Evolutionary conservation across 2,113 vertebrate genomes (phyloP).

Genomic region (Dunckerocampus dactyliophorus): DNA sequence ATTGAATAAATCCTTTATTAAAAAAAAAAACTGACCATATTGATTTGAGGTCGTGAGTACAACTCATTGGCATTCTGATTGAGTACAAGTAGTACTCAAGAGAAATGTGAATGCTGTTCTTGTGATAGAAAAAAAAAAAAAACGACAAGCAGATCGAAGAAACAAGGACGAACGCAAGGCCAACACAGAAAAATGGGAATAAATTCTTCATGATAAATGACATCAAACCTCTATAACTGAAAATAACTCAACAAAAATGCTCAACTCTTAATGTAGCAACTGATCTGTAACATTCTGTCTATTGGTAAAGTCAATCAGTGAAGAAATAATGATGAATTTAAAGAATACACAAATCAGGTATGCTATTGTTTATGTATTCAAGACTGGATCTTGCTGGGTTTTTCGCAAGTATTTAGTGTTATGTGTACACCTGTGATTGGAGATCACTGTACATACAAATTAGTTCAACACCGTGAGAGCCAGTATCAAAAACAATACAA

Average conservation of each 20-base stretch:
- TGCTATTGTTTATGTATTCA: too few species aligned
- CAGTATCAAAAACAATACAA: too few species aligned
- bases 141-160: slow-evolving; percentile 17
- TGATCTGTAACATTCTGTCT: not conserved
- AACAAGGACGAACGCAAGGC: slow-evolving; percentile 11
- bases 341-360: too few species aligned
- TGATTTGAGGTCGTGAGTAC: slow-evolving; percentile 41
- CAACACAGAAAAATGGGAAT: not conserved
- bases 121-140: slow-evolving; percentile 12
- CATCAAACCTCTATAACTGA: not conserved
- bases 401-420: too few species aligned
- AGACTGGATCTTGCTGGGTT: too few species aligned
- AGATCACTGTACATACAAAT: too few species aligned
- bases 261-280: not conserved
- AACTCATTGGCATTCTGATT: slow-evolving; percentile 45
- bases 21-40: slow-evolving; percentile 27
- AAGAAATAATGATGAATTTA: not conserved
- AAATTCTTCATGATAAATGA: not conserved
- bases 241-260: not conserved
- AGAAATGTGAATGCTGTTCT: slow-evolving; percentile 21
- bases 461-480: too few species aligned
- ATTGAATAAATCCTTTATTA: slow-evolving; percentile 40
- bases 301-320: not conserved
- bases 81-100: slow-evolving; percentile 17
- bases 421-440: too few species aligned